Evolutionary conservation across 1,140 invertebrate genomes (phyloP).

Genomic region (Orussus abietinus): DNA sequence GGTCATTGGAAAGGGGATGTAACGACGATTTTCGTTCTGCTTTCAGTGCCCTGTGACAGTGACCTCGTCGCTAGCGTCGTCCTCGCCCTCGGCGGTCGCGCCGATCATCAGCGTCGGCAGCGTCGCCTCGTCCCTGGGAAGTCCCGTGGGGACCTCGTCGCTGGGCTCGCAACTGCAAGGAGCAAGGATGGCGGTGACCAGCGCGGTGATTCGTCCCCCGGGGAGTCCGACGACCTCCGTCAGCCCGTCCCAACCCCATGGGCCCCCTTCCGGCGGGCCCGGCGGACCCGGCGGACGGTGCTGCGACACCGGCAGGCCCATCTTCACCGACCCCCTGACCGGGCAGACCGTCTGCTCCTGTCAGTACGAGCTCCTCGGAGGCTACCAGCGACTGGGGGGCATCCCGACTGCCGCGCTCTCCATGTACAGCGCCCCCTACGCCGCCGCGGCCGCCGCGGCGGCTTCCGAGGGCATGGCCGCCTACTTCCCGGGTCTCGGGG

Average conservation of each 20-base stretch:
- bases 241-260: slow-evolving; percentile 52
- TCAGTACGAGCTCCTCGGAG: slow-evolving; percentile 74
- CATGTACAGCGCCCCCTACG: slow-evolving; percentile 73
- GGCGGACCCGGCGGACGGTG: slow-evolving; percentile 60
- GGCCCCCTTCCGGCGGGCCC: slow-evolving; percentile 45
- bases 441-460: slow-evolving; percentile 67
- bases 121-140: slow-evolving; percentile 50
- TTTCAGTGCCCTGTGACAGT: slow-evolving; percentile 52
- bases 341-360: slow-evolving; percentile 91
- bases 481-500: slow-evolving; percentile 74
- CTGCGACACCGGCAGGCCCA: slow-evolving; percentile 86
- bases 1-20: no score
- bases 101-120: slow-evolving; percentile 43
- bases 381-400: slow-evolving; percentile 74
- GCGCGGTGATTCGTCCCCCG: slow-evolving; percentile 43
- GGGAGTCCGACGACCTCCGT: slow-evolving; percentile 47
- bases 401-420: slow-evolving; percentile 65
- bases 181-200: slow-evolving; percentile 53
- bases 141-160: slow-evolving; percentile 38
- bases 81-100: slow-evolving; percentile 52
- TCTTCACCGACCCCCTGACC: slow-evolving; percentile 88
- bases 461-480: slow-evolving; percentile 67
- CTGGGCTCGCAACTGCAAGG: slow-evolving; percentile 42
- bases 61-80: slow-evolving; percentile 59
- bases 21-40: no score